Conservation (phyloP, 2,797 vertebrate species). For the Ispidina lecontei region DNA sequence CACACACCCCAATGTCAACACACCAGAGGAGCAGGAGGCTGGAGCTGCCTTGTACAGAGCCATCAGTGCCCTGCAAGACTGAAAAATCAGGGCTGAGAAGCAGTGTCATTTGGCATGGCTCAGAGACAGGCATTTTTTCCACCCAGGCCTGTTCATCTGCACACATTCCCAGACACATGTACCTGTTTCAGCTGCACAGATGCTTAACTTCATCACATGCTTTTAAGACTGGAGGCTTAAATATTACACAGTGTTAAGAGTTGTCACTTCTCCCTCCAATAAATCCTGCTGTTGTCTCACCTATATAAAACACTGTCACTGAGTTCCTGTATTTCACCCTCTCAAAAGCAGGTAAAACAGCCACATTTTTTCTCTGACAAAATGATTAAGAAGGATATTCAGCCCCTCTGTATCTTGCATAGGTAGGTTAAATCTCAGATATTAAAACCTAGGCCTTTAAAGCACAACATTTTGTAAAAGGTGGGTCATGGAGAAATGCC, state of each 20-base stretch:
- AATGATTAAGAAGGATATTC: neutral
- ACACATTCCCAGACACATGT: neutral
- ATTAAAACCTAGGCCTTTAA: neutral
- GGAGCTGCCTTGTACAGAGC: neutral
- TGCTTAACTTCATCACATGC: neutral
- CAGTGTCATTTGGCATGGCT: neutral
- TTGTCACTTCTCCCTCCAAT: neutral
- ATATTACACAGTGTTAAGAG: neutral
- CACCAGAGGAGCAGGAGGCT: neutral
- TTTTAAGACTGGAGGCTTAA: neutral
- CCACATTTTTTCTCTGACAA: neutral
- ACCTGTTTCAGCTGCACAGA: neutral
- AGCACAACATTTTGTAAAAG: neutral
- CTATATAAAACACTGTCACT: neutral
- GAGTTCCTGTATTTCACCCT: neutral
- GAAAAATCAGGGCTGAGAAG: neutral
- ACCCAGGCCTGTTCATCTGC: neutral
- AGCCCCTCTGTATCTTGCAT: neutral
- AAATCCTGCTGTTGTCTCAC: neutral
- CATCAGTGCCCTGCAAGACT: neutral
- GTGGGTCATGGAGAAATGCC: neutral
- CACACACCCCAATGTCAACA: rapidly evolving
- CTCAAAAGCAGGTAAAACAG: neutral
- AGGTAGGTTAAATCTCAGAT: neutral
- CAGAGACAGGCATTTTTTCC: neutral